These are phyloP conservation scores for Amazona guildingii DNA, from an alignment of 2,113 vertebrate genomes.

Conservation along the genomic window DNA sequence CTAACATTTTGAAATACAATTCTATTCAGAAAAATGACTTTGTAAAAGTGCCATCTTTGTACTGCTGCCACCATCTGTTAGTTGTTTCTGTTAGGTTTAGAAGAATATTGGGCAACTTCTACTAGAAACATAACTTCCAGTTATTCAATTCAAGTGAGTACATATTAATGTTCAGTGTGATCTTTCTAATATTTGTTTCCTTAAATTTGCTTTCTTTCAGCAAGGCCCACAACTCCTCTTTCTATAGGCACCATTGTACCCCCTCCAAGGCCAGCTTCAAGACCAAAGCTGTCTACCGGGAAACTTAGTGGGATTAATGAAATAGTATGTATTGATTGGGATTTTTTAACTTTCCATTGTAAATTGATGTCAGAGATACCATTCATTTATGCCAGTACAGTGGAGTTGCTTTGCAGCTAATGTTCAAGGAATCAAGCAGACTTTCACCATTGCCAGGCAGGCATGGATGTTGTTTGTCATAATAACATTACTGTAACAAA, in stretches of 20 bases:
- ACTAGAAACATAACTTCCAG: background rate
- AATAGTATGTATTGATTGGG: slow-evolving; percentile 82
- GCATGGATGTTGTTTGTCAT: background rate
- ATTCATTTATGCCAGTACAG: background rate
- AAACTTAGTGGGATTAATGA: slow-evolving; percentile 96
- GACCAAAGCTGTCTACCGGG: slow-evolving; percentile 88
- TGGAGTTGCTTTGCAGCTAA: background rate
- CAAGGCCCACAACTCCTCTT: slow-evolving; percentile 88
- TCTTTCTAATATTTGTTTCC: slow-evolving; percentile 24
- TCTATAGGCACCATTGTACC: slow-evolving; percentile 87
- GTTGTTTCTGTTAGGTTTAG: background rate
- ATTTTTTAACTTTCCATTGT: background rate
- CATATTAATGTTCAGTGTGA: background rate
- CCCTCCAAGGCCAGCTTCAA: slow-evolving; percentile 92
- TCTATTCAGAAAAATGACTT: slow-evolving; percentile 1
- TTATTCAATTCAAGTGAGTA: background rate
- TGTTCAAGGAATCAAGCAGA: background rate
- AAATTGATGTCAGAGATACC: background rate
- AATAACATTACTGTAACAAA: background rate
- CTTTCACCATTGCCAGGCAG: background rate
- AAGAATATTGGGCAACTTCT: background rate
- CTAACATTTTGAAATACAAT: background rate
- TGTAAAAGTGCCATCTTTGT: background rate
- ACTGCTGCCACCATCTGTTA: background rate
- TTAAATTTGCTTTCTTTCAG: slow-evolving; percentile 76